phyloP scores from a whole-genome alignment of 2,113 vertebrate species.

The Passer montanus region DNA sequence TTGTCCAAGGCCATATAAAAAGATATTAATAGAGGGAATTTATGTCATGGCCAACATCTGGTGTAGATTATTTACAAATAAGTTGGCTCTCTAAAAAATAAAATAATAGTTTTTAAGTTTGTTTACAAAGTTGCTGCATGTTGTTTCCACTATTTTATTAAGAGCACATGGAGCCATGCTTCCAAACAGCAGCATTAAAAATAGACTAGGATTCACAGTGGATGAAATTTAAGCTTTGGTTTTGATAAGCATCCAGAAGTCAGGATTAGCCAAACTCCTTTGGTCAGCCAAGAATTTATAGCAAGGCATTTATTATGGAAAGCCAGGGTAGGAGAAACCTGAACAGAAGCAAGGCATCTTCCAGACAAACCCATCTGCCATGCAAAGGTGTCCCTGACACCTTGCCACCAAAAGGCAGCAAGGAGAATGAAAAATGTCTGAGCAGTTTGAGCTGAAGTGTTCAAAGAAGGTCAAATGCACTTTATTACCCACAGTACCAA shows the following conservation, averaged over 20 bases:
- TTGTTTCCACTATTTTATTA: slow-evolving; percentile 57
- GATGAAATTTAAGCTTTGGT: slow-evolving; percentile 51
- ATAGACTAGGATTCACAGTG: slow-evolving; percentile 39
- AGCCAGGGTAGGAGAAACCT: neutral
- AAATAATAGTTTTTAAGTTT: slow-evolving; percentile 18
- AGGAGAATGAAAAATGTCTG: neutral
- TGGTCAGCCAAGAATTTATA: slow-evolving; percentile 46
- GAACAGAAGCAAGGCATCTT: neutral
- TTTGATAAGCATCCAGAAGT: slow-evolving; percentile 63
- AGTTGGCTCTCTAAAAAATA: neutral
- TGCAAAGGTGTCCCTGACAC: neutral
- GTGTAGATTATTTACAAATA: slow-evolving; percentile 60
- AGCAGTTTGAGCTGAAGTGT: neutral
- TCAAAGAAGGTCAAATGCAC: neutral
- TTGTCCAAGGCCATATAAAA: slow-evolving; percentile 4
- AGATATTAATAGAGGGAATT: slow-evolving; percentile 37
- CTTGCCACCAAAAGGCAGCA: neutral
- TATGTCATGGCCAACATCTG: slow-evolving; percentile 38
- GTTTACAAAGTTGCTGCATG: slow-evolving; percentile 40
- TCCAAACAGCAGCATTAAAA: slow-evolving; percentile 63
- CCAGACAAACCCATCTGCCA: neutral
- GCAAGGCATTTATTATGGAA: slow-evolving; percentile 32
- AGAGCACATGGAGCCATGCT: slow-evolving; percentile 33
- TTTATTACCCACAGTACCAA: neutral
- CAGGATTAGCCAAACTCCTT: slow-evolving; percentile 32